Evolutionary conservation across 1,140 invertebrate species (phyloP).

Genomic region (Pachyrhynchus sulphureomaculatus): DNA sequence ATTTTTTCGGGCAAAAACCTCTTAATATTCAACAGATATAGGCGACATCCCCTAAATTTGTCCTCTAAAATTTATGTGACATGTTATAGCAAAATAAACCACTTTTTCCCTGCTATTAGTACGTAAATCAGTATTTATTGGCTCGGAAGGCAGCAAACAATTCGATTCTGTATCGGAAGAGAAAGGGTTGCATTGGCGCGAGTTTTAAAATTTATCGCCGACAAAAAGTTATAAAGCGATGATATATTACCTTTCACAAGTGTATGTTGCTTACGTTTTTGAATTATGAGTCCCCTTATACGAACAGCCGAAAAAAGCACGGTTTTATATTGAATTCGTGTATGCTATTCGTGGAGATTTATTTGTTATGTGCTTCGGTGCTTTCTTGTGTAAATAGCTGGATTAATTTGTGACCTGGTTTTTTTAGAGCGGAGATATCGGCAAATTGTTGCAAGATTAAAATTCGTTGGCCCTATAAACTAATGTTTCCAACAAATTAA

Average conservation of each 20-base stretch:
- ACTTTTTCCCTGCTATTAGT: conserved; percentile 45
- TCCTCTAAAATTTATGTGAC: conserved; percentile 40
- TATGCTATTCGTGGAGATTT: conserved; percentile 22
- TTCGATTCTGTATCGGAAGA: conserved; percentile 38
- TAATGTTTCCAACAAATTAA: too few species aligned
- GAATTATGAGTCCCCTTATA: conserved; percentile 38
- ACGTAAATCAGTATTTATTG: conserved; percentile 49
- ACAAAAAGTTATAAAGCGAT: conserved; percentile 30
- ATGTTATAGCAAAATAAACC: conserved; percentile 46
- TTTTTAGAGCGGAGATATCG: too few species aligned
- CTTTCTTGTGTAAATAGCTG: too few species aligned
- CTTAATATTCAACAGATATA: conserved; percentile 28
- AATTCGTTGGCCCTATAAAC: too few species aligned
- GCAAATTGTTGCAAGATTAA: too few species aligned
- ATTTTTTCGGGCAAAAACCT: too few species aligned
- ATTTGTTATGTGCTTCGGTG: conserved; percentile 27
- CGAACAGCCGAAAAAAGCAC: conserved; percentile 30
- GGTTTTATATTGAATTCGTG: conserved; percentile 24
- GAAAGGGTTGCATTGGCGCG: conserved; percentile 31
- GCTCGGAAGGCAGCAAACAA: conserved; percentile 37
- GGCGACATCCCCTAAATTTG: conserved; percentile 21
- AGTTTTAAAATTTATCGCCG: conserved; percentile 43
- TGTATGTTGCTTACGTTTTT: conserved; percentile 42
- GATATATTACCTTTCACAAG: conserved; percentile 42
- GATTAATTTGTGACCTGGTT: too few species aligned